Percentiles rank a stretch among this genome's conserved stretches.
These are phyloP conservation scores for Elephas maximus DNA, from an alignment of 2,113 vertebrate species.

Conservation along the genomic window DNA sequence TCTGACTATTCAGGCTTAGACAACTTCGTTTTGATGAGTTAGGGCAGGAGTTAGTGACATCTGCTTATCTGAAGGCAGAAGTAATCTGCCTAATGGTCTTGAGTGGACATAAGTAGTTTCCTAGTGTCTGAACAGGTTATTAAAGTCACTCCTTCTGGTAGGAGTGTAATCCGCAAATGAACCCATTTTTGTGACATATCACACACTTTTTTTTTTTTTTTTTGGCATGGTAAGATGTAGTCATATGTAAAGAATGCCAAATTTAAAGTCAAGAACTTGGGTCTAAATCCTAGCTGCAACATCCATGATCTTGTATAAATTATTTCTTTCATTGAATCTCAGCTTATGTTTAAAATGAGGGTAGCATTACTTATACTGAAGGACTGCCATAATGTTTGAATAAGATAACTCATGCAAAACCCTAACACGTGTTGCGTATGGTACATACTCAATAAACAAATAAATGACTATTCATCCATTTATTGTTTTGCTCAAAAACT, in stretches of 20 bases:
- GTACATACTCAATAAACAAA: neutral
- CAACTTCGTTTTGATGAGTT: slow-evolving; percentile 6
- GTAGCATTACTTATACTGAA: neutral
- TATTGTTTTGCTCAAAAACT: neutral
- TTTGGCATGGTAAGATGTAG: neutral
- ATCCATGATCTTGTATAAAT: neutral
- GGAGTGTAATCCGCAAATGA: neutral
- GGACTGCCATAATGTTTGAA: neutral
- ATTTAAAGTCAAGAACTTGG: neutral
- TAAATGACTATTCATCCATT: neutral
- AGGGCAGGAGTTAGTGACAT: neutral
- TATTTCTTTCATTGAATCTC: neutral
- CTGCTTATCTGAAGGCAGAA: neutral
- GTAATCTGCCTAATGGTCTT: neutral
- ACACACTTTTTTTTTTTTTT: neutral
- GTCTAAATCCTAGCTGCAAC: neutral
- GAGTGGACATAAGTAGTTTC: neutral
- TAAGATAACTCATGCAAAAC: neutral
- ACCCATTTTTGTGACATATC: neutral
- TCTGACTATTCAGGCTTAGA: neutral
- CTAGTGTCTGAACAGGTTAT: neutral
- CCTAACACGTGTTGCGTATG: neutral
- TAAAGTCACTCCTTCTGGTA: neutral
- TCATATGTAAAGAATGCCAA: neutral
- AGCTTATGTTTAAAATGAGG: slow-evolving; percentile 10